Percentiles rank a stretch among this genome's conserved stretches.
Conservation (phyloP, 2,113 vertebrate genomes). For the Corythornis cristatus region DNA sequence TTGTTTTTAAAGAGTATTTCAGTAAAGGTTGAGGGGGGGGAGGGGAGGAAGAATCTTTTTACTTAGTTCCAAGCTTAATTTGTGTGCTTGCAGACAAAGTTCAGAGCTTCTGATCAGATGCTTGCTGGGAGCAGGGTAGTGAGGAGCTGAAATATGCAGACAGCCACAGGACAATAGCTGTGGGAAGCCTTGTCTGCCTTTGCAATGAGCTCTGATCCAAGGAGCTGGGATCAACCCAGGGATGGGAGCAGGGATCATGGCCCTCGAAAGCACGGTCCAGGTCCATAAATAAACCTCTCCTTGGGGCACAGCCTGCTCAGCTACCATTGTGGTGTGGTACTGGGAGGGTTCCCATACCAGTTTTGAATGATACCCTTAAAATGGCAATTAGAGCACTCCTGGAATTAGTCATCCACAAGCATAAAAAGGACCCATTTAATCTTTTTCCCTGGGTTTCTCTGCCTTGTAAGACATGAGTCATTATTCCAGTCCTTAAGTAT, state of each 20-base stretch:
- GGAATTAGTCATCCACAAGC: neutral
- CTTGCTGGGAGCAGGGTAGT: neutral
- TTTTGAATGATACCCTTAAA: neutral
- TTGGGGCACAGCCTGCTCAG: neutral
- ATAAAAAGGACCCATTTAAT: neutral
- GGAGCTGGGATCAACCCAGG: neutral
- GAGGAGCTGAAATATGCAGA: conserved; percentile 65
- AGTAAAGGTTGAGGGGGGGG: neutral
- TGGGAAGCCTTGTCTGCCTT: conserved; percentile 53
- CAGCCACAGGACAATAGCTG: conserved; percentile 66
- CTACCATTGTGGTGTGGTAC: neutral
- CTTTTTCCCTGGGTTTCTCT: neutral
- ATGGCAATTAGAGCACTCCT: neutral
- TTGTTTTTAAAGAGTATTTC: conserved; percentile 26
- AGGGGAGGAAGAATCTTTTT: neutral
- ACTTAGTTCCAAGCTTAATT: conserved; percentile 39
- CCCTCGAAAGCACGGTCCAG: neutral
- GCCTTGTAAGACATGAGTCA: neutral
- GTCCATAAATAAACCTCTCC: neutral
- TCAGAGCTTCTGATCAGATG: conserved; percentile 28
- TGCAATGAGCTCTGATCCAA: conserved; percentile 33
- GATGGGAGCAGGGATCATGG: neutral
- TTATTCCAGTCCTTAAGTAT: neutral
- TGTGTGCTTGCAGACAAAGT: conserved; percentile 19
- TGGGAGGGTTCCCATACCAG: neutral